phyloP scores from a whole-genome alignment of 1,140 invertebrate species.

The Bicyclus anynana region DNA sequence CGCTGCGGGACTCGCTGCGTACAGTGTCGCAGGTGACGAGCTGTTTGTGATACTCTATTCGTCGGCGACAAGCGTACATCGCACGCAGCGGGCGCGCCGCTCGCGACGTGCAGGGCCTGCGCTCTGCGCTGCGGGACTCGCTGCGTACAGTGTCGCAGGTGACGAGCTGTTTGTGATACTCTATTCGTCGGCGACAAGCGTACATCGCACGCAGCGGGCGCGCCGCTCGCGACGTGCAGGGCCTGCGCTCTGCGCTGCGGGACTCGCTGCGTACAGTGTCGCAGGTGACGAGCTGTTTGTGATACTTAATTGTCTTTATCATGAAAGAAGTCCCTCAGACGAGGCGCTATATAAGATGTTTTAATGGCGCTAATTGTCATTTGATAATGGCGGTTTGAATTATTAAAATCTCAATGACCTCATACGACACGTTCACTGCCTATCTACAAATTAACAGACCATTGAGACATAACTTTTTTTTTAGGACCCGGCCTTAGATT shows the following conservation, averaged over 20 bases:
- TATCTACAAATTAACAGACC: no score
- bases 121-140: constrained; percentile 90
- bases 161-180: no score
- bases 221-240: constrained; percentile 90
- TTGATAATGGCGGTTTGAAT: no score
- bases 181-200: constrained; percentile 89
- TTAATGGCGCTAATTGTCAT: no score
- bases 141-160: constrained; percentile 83
- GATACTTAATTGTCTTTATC: no score
- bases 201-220: constrained; percentile 89
- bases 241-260: constrained; percentile 88
- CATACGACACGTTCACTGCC: no score
- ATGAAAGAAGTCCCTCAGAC: no score
- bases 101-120: constrained; percentile 89
- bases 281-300: constrained; percentile 38
- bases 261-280: constrained; percentile 88
- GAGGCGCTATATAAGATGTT: no score
- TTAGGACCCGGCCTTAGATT: constrained; percentile 87
- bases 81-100: constrained; percentile 88
- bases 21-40: constrained; percentile 79
- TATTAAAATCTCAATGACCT: no score
- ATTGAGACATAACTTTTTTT: background rate
- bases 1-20: constrained; percentile 89
- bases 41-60: no score
- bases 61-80: constrained; percentile 90